phyloP scores from a whole-genome alignment of 2,888 invertebrate genomes.

The Creontiades dilutus region DNA sequence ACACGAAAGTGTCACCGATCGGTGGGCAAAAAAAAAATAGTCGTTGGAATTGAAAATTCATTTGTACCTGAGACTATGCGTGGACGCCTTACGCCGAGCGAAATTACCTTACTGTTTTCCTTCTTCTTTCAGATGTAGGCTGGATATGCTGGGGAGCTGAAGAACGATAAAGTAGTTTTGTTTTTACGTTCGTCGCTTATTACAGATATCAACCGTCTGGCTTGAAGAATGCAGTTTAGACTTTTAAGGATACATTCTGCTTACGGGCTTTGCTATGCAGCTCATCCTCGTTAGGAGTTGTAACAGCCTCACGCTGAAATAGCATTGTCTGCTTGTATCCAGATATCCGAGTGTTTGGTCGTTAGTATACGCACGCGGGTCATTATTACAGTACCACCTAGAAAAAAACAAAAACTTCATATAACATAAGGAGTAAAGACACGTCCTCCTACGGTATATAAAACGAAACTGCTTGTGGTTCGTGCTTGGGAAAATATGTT shows the following conservation, averaged over 20 bases:
- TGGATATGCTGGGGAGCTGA: not conserved
- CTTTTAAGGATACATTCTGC: not conserved
- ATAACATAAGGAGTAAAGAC: too few relatives aligned
- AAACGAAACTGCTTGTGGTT: too few relatives aligned
- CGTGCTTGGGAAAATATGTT: too few relatives aligned
- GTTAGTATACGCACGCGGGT: too few relatives aligned
- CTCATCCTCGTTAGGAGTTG: not conserved
- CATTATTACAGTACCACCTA: too few relatives aligned
- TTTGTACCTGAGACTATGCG: conserved; percentile 13
- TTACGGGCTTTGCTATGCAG: not conserved
- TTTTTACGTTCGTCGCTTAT: conserved; percentile 20
- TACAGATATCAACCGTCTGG: conserved; percentile 24
- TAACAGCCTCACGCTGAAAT: not conserved
- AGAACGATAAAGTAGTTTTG: conserved; percentile 20
- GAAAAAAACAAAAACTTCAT: too few relatives aligned
- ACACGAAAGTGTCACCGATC: not conserved
- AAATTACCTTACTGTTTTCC: not conserved
- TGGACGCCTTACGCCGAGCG: not conserved
- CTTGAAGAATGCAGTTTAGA: not conserved
- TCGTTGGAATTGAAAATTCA: not conserved
- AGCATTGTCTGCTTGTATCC: not conserved
- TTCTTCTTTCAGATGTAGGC: not conserved
- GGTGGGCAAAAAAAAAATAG: not conserved
- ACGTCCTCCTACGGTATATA: too few relatives aligned
- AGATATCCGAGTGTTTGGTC: not conserved